These are phyloP conservation scores for Conus betulinus DNA, from an alignment of 1,140 invertebrate species.

Conservation along the genomic window DNA sequence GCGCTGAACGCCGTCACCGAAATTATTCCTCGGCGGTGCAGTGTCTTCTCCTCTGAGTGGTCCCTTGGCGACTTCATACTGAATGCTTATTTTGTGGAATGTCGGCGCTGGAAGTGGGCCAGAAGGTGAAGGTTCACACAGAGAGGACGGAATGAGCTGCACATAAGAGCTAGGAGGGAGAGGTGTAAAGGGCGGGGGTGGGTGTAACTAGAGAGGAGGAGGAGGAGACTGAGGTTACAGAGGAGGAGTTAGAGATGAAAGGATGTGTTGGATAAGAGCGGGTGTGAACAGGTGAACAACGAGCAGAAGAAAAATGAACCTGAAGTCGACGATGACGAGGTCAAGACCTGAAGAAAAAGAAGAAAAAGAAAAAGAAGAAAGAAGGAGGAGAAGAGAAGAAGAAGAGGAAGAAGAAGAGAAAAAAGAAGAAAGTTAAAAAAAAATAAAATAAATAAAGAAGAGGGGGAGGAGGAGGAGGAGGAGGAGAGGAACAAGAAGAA, in stretches of 20 bases:
- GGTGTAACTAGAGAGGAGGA: not conserved
- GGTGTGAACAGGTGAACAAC: not conserved
- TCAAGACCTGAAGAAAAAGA: not conserved
- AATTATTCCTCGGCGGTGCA: too few species aligned
- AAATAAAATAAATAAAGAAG: not conserved
- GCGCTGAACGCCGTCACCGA: too few species aligned
- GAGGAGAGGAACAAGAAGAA: not conserved
- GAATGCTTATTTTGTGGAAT: too few species aligned
- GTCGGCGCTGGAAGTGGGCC: too few species aligned
- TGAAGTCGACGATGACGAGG: not conserved
- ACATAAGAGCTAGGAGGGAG: too few species aligned
- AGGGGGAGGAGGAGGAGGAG: not conserved
- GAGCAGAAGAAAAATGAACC: not conserved
- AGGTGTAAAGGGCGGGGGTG: too few species aligned
- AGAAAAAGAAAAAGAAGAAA: not conserved
- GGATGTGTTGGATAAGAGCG: not conserved
- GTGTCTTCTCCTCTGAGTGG: too few species aligned
- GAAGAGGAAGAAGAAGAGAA: not conserved
- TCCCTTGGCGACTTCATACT: too few species aligned
- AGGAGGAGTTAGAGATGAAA: not conserved
- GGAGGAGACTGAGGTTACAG: not conserved
- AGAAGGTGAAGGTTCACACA: too few species aligned
- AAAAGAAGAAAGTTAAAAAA: too few species aligned
- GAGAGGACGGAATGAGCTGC: too few species aligned
- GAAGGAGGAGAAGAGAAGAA: not conserved